Conservation (phyloP, 2,113 vertebrate genomes). For the Ciconia boyciana region DNA sequence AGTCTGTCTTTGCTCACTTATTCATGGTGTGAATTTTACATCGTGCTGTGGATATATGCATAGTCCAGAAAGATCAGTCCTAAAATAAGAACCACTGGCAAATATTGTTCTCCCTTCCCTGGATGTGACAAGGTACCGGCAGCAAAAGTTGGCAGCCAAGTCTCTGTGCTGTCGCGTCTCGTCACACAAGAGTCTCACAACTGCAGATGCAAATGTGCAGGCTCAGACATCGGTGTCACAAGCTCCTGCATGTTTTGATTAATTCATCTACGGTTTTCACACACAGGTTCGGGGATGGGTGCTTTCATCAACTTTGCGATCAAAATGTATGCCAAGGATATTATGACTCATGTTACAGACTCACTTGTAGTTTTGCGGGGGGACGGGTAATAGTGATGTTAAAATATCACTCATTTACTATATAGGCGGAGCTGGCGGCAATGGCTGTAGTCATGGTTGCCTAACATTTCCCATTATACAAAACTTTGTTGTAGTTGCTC, state of each 20-base stretch:
- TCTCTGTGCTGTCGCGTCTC: neutral
- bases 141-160: neutral
- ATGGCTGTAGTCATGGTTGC: neutral
- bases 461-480: constrained; percentile 25
- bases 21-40: neutral
- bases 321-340: neutral
- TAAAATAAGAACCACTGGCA: neutral
- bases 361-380: neutral
- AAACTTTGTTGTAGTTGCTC: constrained; percentile 29
- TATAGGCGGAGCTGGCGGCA: neutral
- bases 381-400: neutral
- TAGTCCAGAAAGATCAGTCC: neutral
- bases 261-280: neutral
- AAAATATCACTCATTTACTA: neutral
- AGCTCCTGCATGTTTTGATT: constrained; percentile 24
- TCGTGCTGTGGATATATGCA: neutral
- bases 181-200: neutral
- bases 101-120: neutral
- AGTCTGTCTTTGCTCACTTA: neutral
- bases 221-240: constrained; percentile 9
- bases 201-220: neutral
- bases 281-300: neutral
- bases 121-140: neutral
- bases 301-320: constrained; percentile 40
- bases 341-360: neutral